Evolutionary conservation across 1,140 invertebrate species (phyloP), one percentile per base, ranked within the genome.

Genomic region (Carposina sasakii): DNA sequence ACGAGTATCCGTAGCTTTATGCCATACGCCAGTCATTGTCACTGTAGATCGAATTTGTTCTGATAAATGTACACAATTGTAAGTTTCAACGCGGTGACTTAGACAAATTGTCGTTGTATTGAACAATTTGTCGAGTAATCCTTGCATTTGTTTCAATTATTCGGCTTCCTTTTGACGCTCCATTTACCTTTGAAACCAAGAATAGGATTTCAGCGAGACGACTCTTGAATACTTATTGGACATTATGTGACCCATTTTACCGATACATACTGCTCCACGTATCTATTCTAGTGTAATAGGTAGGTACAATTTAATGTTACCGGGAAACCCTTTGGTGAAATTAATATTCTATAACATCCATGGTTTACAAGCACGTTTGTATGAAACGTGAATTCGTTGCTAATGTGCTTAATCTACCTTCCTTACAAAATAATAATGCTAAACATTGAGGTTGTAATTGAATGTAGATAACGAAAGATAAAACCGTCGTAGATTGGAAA

Each of bases 91-190:
- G 59, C 47, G 60, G 48, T 57, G 75, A 81, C 71, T 76, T 81
- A 77, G 76, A 84, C 61, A 84, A 81, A 84, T 84, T 68, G 67
- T 67, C 66, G 42, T 76, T 78, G 71, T 75, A 81, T 84, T 81
- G 73, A 55, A 81, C 77, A 84, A 84, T 76, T 78, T 78, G 77
- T 81, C 66, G 76, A 81, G 75, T 84, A 84, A 84, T 76, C 73
- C 76, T 37, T 61, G 62, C 81, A 84, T 84, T 84, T 81, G 72
- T 84, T 81, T 84, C 81, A 84, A 84, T 84, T 84, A 84, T 78
- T 67, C 62, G 58, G 63, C 63, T 75, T 78, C 69, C 71, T 67
- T 54, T 75, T 67, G 61, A 69, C 58, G 54, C 49, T 28, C 6
- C 57, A 51, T 67, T 71, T 76, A 69, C 72, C 71, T 64, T 77